Evolutionary conservation across 2,797 vertebrate species (phyloP), one percentile per base, ranked within the genome.

Genomic region (Acanthurus lineatus): DNA sequence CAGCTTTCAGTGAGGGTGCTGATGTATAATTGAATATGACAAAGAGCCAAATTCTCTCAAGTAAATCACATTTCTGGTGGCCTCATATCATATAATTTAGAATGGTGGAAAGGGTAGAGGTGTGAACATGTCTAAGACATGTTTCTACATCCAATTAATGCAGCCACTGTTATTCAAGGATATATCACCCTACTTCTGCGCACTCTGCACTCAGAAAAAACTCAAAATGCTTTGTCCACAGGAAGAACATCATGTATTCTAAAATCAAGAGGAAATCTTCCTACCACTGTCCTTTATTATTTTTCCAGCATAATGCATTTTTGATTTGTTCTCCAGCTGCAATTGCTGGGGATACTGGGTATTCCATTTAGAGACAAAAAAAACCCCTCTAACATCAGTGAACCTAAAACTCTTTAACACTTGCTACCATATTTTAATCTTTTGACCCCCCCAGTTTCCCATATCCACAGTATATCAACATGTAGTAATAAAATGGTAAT

Each of bases 21-120:
- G 75, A 25, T 64, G 48, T 76, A 71, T 53, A 69, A 32, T 25
- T 51, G 20, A 10, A 63, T 60, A 65, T 79, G 57, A 71, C 58
- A 82, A 54, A 48, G 32, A 76, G 53, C 17, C 47, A 15, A 40
- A 72, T 81, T 69, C 71, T 79, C 54, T 74, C 53, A 75, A 52
- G 74, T 5, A 67, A 81, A 75, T 69, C 22, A 44, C 3, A 76
- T 80, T 80, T 79, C 54, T 53, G 52, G 57, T 20, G 63, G 64
- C 63, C 73, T 66, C 14, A 7, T 65, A 48, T 82, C 85, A 60
- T 48, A 86, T 77, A 80, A 82, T 76, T 65, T 82, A 89, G 83
- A 64, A 82, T 0, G 4, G 14, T 8, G 9, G 32, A 67, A 77
- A 79, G 74, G 38, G 52, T 52, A 65, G 82, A 79, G 28, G 66